Percentiles rank a stretch among this genome's conserved stretches.
These are phyloP conservation scores for Pollachius pollachius DNA, from an alignment of 2,113 vertebrate species.

Conservation along the genomic window DNA sequence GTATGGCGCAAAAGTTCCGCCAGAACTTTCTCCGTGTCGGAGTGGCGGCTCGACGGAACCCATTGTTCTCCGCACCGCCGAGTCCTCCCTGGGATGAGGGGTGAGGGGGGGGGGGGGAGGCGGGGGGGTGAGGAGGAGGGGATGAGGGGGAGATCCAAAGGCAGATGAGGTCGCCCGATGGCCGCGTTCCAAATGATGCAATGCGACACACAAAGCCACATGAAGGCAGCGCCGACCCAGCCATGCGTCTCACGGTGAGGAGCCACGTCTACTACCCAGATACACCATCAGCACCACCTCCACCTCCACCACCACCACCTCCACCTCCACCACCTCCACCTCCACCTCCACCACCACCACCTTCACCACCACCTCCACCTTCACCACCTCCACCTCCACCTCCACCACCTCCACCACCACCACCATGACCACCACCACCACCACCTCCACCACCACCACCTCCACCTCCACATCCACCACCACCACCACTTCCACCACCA, in stretches of 20 bases:
- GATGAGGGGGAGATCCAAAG: conserved; percentile 20
- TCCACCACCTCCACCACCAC: conserved; percentile 1
- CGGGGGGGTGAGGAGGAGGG: conserved; percentile 7
- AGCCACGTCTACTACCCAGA: conserved; percentile 3
- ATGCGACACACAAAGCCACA: conserved; percentile 51
- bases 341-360: background rate
- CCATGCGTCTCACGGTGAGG: conserved; percentile 19
- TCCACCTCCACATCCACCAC: background rate
- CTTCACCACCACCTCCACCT: background rate
- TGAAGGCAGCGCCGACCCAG: conserved; percentile 28
- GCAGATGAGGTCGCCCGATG: conserved; percentile 37
- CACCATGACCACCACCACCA: background rate
- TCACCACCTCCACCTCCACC: background rate
- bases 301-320: too few species aligned
- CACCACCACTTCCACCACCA: background rate
- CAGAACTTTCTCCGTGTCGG: too few species aligned
- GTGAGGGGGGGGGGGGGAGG: conserved; percentile 4
- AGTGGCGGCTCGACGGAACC: too few species aligned
- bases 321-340: too few species aligned
- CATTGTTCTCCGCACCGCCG: conserved; percentile 28
- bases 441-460: too few species aligned
- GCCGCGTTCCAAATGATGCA: conserved; percentile 59
- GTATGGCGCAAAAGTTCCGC: too few species aligned
- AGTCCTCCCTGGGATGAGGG: conserved; percentile 28
- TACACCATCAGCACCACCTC: too few species aligned